A percentile compares a stretch with the other conserved stretches of the same genome.
phyloP scores from a whole-genome alignment of 2,113 vertebrate genomes.

The Mormyrus iriodes region DNA sequence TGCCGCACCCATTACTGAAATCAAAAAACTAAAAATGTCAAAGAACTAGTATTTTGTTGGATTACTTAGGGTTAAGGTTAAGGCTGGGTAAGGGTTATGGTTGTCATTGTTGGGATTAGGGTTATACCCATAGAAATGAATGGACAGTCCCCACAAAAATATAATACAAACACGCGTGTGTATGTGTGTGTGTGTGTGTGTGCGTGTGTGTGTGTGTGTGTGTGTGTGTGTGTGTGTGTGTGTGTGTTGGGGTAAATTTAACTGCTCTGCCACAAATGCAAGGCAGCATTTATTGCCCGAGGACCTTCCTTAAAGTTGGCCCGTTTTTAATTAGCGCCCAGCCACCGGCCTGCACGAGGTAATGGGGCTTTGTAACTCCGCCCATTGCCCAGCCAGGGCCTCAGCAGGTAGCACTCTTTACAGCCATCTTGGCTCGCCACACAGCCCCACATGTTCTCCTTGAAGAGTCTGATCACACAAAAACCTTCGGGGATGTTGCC shows the following conservation, averaged over 20 bases:
- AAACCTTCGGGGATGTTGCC: not conserved
- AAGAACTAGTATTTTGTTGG: no score
- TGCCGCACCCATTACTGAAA: no score
- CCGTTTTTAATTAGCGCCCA: not conserved
- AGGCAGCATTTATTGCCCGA: not conserved
- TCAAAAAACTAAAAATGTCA: no score
- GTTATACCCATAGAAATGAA: no score
- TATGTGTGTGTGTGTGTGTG: not conserved
- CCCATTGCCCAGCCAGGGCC: not conserved
- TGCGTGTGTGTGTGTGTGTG: not conserved
- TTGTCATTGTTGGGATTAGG: no score
- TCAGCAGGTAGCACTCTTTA: not conserved
- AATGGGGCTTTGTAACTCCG: not conserved
- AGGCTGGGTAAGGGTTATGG: no score
- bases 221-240: not conserved
- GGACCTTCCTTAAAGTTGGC: not conserved
- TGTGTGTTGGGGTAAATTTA: not conserved
- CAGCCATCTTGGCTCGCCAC: not conserved
- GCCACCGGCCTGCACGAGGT: no score
- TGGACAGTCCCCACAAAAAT: no score
- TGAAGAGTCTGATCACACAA: not conserved
- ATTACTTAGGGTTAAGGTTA: no score
- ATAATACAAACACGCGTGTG: no score
- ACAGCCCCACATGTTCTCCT: not conserved
- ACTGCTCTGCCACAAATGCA: slow-evolving; percentile 1